Evolutionary conservation across 2,888 invertebrate genomes (phyloP).

Genomic region (Tetragonula carbonaria): DNA sequence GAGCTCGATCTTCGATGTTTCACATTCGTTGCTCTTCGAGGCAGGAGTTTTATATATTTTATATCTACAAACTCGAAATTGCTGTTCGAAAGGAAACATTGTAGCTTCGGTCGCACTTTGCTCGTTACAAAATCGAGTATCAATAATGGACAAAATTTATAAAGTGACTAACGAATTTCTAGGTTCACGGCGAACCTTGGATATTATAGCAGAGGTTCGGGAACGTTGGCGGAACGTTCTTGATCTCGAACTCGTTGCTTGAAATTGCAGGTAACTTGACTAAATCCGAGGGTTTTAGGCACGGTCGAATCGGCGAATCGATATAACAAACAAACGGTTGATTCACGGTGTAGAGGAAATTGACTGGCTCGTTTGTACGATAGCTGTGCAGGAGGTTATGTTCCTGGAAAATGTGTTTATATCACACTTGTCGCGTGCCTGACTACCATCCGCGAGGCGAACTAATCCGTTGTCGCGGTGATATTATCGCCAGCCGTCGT

Average conservation of each 20-base stretch:
- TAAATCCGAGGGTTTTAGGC: not conserved
- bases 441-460: slow-evolving; percentile 25
- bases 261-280: not conserved
- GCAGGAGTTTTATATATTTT: no score
- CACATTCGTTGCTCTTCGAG: no score
- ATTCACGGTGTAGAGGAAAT: not conserved
- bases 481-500: slow-evolving; percentile 11
- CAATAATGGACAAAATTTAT: no score
- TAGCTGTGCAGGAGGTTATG: slow-evolving; percentile 2
- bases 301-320: not conserved
- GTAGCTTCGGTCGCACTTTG: no score
- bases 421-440: slow-evolving; percentile 31
- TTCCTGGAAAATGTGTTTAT: slow-evolving; percentile 17
- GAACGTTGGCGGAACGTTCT: not conserved
- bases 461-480: slow-evolving; percentile 12
- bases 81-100: no score
- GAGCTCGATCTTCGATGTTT: no score
- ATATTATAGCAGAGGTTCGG: not conserved
- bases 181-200: not conserved
- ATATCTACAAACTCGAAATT: no score
- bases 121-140: no score
- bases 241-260: not conserved
- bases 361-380: slow-evolving; percentile 6
- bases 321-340: not conserved
- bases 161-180: no score